Percentiles rank a stretch among this genome's conserved stretches.
Evolutionary conservation across 1,140 invertebrate genomes (phyloP).

Genomic region (Trichonephila clavata): DNA sequence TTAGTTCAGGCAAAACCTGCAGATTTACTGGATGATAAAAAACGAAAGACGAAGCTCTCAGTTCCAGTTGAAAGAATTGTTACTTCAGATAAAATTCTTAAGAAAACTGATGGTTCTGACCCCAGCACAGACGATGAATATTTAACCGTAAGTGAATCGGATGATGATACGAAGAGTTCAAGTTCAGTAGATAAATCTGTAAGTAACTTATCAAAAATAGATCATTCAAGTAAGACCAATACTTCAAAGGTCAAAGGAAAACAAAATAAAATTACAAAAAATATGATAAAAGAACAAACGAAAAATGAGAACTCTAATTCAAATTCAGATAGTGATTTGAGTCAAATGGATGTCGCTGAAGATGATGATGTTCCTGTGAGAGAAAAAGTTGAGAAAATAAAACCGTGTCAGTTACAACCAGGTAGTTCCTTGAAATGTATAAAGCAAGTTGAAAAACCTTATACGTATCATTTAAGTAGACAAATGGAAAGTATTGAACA

Average conservation of each 20-base stretch:
- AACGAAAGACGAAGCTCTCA: not conserved
- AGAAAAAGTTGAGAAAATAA: too few species aligned
- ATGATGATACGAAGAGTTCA: not conserved
- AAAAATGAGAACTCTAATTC: not conserved
- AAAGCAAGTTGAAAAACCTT: too few species aligned
- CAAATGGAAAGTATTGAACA: too few species aligned
- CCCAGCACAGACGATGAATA: not conserved
- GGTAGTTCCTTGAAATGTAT: too few species aligned
- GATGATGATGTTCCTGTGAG: too few species aligned
- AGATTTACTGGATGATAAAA: not conserved
- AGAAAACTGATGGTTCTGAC: not conserved
- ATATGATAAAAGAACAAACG: not conserved
- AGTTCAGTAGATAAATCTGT: not conserved
- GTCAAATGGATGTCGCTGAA: not conserved
- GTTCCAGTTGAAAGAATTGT: not conserved
- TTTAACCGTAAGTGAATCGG: conserved; percentile 1
- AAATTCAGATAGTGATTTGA: not conserved
- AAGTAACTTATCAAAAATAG: not conserved
- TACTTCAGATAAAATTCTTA: not conserved
- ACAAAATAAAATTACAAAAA: not conserved
- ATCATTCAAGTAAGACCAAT: not conserved
- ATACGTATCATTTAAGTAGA: too few species aligned
- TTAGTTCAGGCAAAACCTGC: not conserved
- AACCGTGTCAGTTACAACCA: too few species aligned
- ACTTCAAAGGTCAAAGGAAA: not conserved